Percentiles rank a stretch among this genome's conserved stretches.
Evolutionary conservation across 2,113 vertebrate species (phyloP).

Genomic region (Aix galericulata): DNA sequence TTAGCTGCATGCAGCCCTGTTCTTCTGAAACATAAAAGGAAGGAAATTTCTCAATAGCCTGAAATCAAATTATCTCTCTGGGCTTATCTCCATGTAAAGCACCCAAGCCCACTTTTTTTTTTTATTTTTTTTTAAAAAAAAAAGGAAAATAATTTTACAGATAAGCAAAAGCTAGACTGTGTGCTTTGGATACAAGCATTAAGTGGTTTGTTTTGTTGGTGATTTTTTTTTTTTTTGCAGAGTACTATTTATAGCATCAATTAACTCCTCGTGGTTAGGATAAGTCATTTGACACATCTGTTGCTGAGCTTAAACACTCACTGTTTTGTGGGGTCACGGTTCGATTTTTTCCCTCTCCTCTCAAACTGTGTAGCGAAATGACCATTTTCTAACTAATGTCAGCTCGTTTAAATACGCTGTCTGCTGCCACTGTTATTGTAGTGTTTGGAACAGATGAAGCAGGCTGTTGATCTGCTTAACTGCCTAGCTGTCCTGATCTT

Average conservation of each 20-base stretch:
- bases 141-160: conserved; percentile 33
- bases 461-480: neutral
- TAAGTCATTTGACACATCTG: conserved; percentile 59
- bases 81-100: conserved; percentile 62
- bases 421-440: accelerated
- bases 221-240: neutral
- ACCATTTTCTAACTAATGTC: neutral
- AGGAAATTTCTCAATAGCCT: conserved; percentile 40
- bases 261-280: conserved; percentile 59
- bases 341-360: neutral
- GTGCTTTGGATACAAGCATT: neutral
- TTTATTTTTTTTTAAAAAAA: neutral
- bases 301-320: conserved; percentile 33
- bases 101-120: neutral
- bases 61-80: conserved; percentile 68
- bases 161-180: conserved; percentile 18
- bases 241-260: conserved; percentile 67
- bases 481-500: neutral
- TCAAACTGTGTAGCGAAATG: neutral
- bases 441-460: neutral
- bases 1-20: conserved; percentile 45
- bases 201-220: neutral
- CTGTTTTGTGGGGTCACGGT: neutral
- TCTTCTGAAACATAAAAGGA: conserved; percentile 34
- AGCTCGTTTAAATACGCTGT: neutral